Percentiles rank a stretch among this genome's conserved stretches.
Conservation (phyloP, 2,797 vertebrate species). For the Artibeus lituratus region DNA sequence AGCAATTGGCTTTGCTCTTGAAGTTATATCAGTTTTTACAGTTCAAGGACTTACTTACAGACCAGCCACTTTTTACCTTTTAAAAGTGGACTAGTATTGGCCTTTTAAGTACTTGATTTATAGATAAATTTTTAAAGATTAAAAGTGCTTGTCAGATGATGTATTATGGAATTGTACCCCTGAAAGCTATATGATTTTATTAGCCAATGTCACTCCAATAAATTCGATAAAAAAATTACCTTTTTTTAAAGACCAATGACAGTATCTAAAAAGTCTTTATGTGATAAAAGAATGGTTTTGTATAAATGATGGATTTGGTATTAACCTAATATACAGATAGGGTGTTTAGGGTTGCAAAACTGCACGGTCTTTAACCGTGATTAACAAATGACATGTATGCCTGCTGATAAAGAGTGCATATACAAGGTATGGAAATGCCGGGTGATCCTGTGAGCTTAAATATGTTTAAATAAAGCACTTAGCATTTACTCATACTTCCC, state of each 20-base stretch:
- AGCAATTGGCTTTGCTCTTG: background rate
- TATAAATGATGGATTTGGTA: background rate
- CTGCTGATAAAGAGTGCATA: background rate
- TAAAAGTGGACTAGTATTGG: background rate
- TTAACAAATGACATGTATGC: background rate
- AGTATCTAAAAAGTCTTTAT: background rate
- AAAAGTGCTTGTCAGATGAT: background rate
- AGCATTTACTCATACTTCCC: background rate
- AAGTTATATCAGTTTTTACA: background rate
- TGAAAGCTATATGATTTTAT: background rate
- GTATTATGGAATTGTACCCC: background rate
- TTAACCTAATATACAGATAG: background rate
- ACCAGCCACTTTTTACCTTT: background rate
- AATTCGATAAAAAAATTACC: background rate
- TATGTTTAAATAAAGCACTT: constrained; percentile 12
- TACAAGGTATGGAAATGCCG: background rate
- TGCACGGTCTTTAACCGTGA: background rate
- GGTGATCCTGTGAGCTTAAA: background rate
- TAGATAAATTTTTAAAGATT: background rate
- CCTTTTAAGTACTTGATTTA: background rate
- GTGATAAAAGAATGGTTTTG: background rate
- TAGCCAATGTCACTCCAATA: background rate
- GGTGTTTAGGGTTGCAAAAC: background rate
- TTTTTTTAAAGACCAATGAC: background rate
- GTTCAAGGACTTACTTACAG: background rate